phyloP scores from a whole-genome alignment of 2,888 invertebrate genomes.

The Cryptocephalus moraei region DNA sequence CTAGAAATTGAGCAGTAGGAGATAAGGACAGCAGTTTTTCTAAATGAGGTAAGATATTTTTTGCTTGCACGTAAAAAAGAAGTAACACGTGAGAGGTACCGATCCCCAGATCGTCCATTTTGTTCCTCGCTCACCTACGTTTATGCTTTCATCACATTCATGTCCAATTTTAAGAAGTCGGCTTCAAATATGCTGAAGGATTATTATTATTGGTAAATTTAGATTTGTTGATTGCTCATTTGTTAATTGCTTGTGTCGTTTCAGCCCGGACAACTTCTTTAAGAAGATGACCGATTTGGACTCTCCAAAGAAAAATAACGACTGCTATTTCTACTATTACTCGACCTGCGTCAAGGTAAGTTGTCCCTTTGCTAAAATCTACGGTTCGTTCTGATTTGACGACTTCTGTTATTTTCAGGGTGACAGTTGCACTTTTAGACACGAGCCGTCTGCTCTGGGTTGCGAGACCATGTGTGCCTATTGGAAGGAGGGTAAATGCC shows the following conservation, averaged over 20 bases:
- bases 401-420: slow-evolving; percentile 45
- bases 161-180: too few relatives aligned
- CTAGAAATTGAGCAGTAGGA: too few relatives aligned
- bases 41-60: too few relatives aligned
- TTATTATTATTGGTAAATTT: too few relatives aligned
- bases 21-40: too few relatives aligned
- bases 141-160: too few relatives aligned
- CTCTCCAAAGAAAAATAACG: slow-evolving; percentile 66
- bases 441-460: slow-evolving; percentile 73
- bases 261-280: slow-evolving; percentile 39
- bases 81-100: too few relatives aligned
- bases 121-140: too few relatives aligned
- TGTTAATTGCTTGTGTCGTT: slow-evolving; percentile 10
- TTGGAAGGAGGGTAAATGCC: slow-evolving; percentile 76
- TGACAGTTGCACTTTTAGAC: slow-evolving; percentile 69
- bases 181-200: too few relatives aligned
- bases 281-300: slow-evolving; percentile 48
- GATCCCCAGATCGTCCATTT: too few relatives aligned
- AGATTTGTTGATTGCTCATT: too few relatives aligned
- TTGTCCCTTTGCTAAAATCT: not conserved
- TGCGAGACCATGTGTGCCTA: slow-evolving; percentile 71
- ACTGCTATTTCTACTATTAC: slow-evolving; percentile 84
- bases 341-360: slow-evolving; percentile 76
- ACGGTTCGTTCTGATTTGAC: not conserved
- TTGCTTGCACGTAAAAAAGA: too few relatives aligned